These are phyloP conservation scores for Phasia obesa DNA, from an alignment of 2,888 invertebrate species.

Conservation along the genomic window DNA sequence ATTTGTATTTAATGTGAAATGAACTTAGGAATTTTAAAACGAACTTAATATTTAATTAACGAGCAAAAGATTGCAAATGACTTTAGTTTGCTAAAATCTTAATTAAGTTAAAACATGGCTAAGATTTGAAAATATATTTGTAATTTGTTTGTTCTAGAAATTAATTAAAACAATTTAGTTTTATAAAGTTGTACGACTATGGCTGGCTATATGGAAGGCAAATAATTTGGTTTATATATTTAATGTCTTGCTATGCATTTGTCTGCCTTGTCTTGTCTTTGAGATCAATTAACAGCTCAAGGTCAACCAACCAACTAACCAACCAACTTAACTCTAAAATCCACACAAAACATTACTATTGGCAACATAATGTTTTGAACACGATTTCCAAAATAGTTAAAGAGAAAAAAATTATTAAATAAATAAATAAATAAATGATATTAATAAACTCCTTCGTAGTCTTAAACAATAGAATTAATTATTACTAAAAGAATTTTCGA, in stretches of 20 bases:
- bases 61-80: slow-evolving; percentile 50
- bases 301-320: too few species aligned
- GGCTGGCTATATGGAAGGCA: neutral
- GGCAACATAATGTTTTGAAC: slow-evolving; percentile 52
- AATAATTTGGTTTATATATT: slow-evolving; percentile 27
- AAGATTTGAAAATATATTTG: slow-evolving; percentile 21
- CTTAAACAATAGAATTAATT: slow-evolving; percentile 47
- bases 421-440: neutral
- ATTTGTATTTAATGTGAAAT: slow-evolving; percentile 36
- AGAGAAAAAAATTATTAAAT: too few species aligned
- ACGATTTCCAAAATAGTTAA: slow-evolving; percentile 51
- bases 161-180: slow-evolving; percentile 57
- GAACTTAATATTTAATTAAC: slow-evolving; percentile 28
- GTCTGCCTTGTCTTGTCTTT: slow-evolving; percentile 3
- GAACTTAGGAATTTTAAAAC: slow-evolving; percentile 43
- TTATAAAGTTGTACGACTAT: neutral
- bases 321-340: slow-evolving; percentile 44
- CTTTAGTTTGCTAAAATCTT: slow-evolving; percentile 41
- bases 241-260: neutral
- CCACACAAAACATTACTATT: slow-evolving; percentile 28
- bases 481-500: slow-evolving; percentile 38
- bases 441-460: neutral
- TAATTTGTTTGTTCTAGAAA: slow-evolving; percentile 45
- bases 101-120: neutral
- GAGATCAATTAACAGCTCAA: slow-evolving; percentile 67